Percentiles rank a stretch among this genome's conserved stretches.
Evolutionary conservation across 2,888 invertebrate genomes (phyloP).

Genomic region (Luffia ferchaultella): DNA sequence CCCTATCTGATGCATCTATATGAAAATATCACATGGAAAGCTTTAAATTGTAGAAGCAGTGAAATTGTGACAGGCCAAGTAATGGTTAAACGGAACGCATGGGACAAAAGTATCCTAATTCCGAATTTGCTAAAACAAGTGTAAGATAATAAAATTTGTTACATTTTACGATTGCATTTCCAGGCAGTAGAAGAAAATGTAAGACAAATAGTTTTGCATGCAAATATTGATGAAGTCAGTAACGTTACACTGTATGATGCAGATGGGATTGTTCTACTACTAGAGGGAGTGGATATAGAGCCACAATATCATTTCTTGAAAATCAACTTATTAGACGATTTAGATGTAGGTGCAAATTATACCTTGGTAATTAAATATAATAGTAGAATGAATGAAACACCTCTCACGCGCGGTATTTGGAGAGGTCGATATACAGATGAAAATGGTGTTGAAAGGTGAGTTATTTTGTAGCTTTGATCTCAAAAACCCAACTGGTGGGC

Average conservation of each 20-base stretch:
- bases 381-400: constrained; percentile 58
- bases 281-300: constrained; percentile 23
- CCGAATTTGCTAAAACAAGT: too few species aligned
- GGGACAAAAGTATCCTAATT: too few species aligned
- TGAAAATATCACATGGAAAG: too few species aligned
- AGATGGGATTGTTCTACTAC: constrained; percentile 18
- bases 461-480: background rate
- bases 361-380: constrained; percentile 48
- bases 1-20: too few species aligned
- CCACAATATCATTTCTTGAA: constrained; percentile 50
- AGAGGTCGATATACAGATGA: constrained; percentile 45
- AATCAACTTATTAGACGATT: constrained; percentile 29
- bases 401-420: constrained; percentile 56
- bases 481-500: background rate
- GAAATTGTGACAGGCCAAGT: too few species aligned
- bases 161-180: too few species aligned
- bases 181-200: constrained; percentile 36
- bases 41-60: too few species aligned
- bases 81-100: too few species aligned
- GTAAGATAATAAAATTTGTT: too few species aligned
- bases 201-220: constrained; percentile 48
- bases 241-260: constrained; percentile 20
- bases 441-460: constrained; percentile 36
- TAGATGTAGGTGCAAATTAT: constrained; percentile 35
- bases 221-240: constrained; percentile 44